These are phyloP conservation scores for Saccopteryx leptura DNA, from an alignment of 2,113 vertebrate genomes.

Conservation along the genomic window DNA sequence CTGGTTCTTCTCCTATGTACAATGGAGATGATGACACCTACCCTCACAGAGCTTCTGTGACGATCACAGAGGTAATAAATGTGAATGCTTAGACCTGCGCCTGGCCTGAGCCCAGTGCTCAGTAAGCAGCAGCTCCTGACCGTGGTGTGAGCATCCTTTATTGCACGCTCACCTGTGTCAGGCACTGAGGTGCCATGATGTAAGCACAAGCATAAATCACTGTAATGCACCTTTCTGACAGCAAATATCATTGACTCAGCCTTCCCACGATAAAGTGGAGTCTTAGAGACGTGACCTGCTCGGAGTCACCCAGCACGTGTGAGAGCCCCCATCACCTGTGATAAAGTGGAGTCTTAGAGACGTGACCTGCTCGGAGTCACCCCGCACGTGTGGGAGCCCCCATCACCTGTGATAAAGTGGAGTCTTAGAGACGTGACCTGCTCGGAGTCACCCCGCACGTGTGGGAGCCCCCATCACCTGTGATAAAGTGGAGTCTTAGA, in stretches of 20 bases:
- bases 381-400: too few relatives aligned
- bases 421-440: neutral
- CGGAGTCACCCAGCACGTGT: too few relatives aligned
- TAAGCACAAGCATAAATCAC: fast-evolving
- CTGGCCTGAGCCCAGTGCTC: fast-evolving
- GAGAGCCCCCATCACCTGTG: too few relatives aligned
- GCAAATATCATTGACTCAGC: fast-evolving
- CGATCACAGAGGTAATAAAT: fast-evolving
- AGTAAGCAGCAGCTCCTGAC: fast-evolving
- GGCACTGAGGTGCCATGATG: fast-evolving
- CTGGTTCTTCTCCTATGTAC: fast-evolving
- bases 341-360: neutral
- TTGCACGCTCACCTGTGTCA: fast-evolving
- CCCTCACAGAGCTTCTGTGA: neutral
- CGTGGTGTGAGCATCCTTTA: fast-evolving
- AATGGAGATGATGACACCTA: fast-evolving
- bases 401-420: fast-evolving
- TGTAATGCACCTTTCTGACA: neutral
- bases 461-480: too few relatives aligned
- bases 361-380: neutral
- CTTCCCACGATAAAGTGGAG: neutral
- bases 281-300: neutral
- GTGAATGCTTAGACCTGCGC: fast-evolving
- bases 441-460: neutral
- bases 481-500: fast-evolving